phyloP scores from a whole-genome alignment of 35 echinoderm and acorn worm species.

The Ophioderma brevispina region DNA sequence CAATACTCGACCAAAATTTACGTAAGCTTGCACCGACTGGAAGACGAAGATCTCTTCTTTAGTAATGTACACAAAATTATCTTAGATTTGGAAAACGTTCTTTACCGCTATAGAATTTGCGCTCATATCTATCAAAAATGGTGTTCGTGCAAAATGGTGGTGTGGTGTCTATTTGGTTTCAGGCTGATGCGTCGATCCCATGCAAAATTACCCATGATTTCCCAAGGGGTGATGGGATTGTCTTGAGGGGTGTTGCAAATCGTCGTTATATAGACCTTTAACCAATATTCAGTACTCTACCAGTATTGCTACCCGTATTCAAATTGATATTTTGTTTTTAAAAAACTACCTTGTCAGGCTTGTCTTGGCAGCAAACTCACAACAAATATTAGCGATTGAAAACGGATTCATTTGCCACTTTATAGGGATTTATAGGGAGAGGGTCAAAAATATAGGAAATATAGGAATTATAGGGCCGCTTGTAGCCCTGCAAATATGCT shows the following conservation, averaged over 20 bases:
- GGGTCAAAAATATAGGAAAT: too few species aligned
- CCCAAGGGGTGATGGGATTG: too few species aligned
- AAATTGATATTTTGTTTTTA: neutral
- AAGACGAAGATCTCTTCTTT: neutral
- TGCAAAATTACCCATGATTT: neutral
- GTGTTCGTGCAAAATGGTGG: neutral
- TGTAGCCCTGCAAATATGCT: too few species aligned
- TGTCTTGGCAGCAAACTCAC: neutral
- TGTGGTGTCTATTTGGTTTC: conserved; percentile 3
- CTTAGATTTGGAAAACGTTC: neutral
- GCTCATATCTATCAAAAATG: neutral
- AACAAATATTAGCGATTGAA: neutral
- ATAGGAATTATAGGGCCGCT: too few species aligned
- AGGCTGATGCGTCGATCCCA: conserved; percentile 6
- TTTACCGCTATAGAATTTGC: neutral
- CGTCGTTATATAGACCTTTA: neutral
- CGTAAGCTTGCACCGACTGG: neutral
- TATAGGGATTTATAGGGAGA: too few species aligned
- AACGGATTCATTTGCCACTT: neutral
- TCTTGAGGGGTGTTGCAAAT: neutral
- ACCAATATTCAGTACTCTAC: neutral
- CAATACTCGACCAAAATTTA: neutral
- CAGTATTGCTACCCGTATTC: neutral
- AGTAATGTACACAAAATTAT: neutral
- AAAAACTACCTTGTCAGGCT: neutral